Conservation (phyloP, 1,140 invertebrate species). For the Cryptotermes secundus region DNA sequence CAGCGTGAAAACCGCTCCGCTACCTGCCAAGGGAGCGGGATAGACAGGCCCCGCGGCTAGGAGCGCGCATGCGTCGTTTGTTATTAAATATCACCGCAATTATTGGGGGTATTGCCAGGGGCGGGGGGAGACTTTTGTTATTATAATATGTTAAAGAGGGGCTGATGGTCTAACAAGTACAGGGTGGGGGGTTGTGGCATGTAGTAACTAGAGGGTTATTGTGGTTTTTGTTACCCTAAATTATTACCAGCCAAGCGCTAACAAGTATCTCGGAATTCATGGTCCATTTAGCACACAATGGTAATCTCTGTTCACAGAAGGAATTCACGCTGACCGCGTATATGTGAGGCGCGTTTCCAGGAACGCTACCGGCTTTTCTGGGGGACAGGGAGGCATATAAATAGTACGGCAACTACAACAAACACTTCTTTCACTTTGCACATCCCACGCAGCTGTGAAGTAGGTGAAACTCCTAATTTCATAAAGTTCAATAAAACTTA, state of each 20-base stretch:
- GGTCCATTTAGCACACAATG: not conserved
- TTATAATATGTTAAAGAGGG: constrained; percentile 20
- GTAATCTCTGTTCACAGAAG: not conserved
- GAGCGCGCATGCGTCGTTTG: not conserved
- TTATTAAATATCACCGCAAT: constrained; percentile 20
- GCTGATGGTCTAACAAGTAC: not conserved
- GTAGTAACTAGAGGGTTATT: not conserved
- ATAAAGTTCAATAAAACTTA: too few relatives aligned
- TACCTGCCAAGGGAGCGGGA: not conserved
- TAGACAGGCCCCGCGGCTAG: not conserved
- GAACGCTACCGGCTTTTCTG: too few relatives aligned
- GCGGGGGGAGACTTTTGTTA: not conserved
- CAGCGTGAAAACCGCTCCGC: not conserved
- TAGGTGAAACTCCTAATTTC: too few relatives aligned
- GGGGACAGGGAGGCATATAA: too few relatives aligned
- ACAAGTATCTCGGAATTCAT: constrained; percentile 3
- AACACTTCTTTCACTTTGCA: too few relatives aligned
- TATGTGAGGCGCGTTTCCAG: not conserved
- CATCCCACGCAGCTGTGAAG: too few relatives aligned
- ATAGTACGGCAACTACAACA: too few relatives aligned
- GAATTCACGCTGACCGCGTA: not conserved
- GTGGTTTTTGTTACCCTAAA: constrained; percentile 1
- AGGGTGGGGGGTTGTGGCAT: not conserved
- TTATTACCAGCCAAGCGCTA: constrained; percentile 16
- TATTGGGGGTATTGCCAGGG: not conserved